These are phyloP conservation scores for Troilus luridus DNA, from an alignment of 2,888 invertebrate genomes.

Conservation along the genomic window DNA sequence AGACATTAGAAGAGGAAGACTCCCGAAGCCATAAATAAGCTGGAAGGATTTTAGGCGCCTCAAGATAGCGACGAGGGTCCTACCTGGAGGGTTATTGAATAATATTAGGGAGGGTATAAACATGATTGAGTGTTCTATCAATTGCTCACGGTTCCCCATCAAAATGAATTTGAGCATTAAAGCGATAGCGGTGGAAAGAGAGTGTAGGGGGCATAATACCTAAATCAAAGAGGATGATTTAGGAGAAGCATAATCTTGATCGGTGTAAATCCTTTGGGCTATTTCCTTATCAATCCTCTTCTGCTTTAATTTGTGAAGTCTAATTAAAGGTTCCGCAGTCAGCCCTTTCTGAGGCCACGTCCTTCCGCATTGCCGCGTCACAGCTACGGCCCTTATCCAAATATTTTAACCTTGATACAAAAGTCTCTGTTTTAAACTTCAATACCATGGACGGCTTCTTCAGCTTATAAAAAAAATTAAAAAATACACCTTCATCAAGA, in stretches of 20 bases:
- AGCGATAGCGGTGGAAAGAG: constrained; percentile 63
- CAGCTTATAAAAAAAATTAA: no score
- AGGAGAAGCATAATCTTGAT: constrained; percentile 16
- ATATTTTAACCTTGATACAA: not conserved
- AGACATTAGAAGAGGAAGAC: constrained; percentile 46
- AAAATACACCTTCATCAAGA: no score
- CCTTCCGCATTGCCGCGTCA: constrained; percentile 4
- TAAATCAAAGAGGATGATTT: constrained; percentile 60
- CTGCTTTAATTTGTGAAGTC: constrained; percentile 33
- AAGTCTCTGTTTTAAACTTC: no score
- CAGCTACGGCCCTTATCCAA: not conserved
- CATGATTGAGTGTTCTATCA: constrained; percentile 63
- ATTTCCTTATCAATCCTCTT: constrained; percentile 48
- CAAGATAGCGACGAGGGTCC: constrained; percentile 8
- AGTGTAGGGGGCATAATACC: constrained; percentile 61
- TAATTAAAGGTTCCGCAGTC: constrained; percentile 16
- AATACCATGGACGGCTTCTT: no score
- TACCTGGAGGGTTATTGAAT: constrained; percentile 49
- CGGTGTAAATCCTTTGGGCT: constrained; percentile 45
- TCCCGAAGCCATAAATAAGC: constrained; percentile 40
- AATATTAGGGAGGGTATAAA: constrained; percentile 59
- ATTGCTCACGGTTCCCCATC: constrained; percentile 59
- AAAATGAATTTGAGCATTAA: constrained; percentile 64
- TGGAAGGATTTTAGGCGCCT: constrained; percentile 15
- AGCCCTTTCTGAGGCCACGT: not conserved